These are phyloP conservation scores for Anolis apletophallus DNA, from an alignment of 2,797 vertebrate species.

Conservation along the genomic window DNA sequence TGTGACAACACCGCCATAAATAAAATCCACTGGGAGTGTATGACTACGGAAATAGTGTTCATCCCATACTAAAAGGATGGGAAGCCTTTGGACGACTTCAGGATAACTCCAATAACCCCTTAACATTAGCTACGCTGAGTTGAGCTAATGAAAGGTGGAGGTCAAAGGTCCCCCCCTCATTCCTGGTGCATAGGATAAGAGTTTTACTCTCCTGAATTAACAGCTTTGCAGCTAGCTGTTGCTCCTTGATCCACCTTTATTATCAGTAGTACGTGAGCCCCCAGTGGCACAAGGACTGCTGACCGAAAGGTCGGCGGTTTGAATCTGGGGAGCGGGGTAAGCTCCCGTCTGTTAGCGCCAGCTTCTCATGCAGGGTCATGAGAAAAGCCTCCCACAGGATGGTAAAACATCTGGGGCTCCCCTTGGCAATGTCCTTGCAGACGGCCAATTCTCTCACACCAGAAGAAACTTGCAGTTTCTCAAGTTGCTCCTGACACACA, in stretches of 20 bases:
- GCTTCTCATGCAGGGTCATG: too few species aligned
- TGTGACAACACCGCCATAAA: neutral
- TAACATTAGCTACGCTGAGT: neutral
- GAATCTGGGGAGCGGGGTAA: too few species aligned
- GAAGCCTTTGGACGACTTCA: neutral
- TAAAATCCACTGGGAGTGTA: neutral
- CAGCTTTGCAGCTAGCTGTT: too few species aligned
- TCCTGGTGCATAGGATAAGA: neutral
- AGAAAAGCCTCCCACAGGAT: too few species aligned
- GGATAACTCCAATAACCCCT: neutral
- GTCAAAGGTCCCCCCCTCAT: neutral
- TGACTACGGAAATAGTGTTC: neutral
- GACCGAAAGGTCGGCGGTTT: too few species aligned
- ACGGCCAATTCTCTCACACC: too few species aligned
- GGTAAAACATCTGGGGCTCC: too few species aligned
- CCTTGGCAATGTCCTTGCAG: too few species aligned
- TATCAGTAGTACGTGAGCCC: neutral
- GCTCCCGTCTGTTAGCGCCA: neutral
- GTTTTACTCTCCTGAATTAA: neutral
- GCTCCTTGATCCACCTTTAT: neutral
- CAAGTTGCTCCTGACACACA: too few species aligned
- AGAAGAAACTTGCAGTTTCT: too few species aligned
- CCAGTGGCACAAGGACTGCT: neutral
- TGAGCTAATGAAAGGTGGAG: neutral
- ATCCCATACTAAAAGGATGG: neutral